Evolutionary conservation across 2,113 vertebrate species (phyloP).

Genomic region (Sapayoa aenigma): DNA sequence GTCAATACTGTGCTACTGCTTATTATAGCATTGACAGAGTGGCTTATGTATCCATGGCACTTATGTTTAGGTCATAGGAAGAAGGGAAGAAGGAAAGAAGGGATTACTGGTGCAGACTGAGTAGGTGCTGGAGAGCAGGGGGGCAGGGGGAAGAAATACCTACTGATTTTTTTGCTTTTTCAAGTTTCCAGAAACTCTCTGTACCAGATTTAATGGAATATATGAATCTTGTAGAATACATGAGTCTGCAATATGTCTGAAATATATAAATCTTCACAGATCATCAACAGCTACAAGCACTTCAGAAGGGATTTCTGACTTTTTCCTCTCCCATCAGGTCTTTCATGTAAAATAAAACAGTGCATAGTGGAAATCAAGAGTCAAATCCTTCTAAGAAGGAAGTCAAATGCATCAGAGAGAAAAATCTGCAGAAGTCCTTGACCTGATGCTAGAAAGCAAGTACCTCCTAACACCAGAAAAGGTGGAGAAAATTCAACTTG

Average conservation of each 20-base stretch:
- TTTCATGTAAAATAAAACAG: not conserved
- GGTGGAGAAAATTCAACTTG: not conserved
- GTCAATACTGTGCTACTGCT: slow-evolving; percentile 6
- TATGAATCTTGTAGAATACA: slow-evolving; percentile 2
- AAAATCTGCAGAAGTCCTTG: not conserved
- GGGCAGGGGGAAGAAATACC: not conserved
- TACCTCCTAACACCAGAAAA: not conserved
- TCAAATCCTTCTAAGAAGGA: not conserved
- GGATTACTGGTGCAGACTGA: not conserved
- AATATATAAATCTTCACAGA: not conserved
- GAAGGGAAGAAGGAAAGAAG: not conserved
- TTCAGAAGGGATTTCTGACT: not conserved
- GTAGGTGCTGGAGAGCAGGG: not conserved
- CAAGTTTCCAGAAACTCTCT: not conserved
- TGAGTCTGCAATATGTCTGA: not conserved
- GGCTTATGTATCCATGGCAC: not conserved
- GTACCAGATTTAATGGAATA: slow-evolving; percentile 4
- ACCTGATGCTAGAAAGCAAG: not conserved
- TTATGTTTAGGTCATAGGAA: not conserved
- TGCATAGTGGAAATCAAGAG: not conserved
- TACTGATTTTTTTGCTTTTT: not conserved
- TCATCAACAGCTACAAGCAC: not conserved
- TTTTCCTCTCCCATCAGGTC: not conserved
- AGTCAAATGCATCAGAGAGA: not conserved
- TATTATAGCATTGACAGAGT: not conserved